These are phyloP conservation scores for Typhlichthys eigenmanni DNA, from an alignment of 2,797 vertebrate species.

Conservation along the genomic window DNA sequence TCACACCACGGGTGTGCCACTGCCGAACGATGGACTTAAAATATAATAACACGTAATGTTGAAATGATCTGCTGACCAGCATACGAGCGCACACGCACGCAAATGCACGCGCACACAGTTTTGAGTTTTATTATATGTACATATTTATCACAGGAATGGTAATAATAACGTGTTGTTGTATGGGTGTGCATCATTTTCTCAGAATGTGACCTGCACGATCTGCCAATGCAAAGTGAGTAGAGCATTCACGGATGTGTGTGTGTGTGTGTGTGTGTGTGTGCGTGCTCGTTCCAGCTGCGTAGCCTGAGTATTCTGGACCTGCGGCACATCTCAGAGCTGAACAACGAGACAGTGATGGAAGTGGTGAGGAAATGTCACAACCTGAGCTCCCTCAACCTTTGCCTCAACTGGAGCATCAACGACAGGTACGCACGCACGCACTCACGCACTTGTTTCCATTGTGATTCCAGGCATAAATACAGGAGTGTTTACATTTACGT, in stretches of 20 bases:
- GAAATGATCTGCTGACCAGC: too few species aligned
- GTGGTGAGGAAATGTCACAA: conserved; percentile 94
- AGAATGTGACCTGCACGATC: too few species aligned
- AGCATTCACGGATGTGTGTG: background rate
- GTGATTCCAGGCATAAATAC: background rate
- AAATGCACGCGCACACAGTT: too few species aligned
- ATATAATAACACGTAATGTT: too few species aligned
- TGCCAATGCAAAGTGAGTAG: background rate
- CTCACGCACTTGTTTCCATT: background rate
- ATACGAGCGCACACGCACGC: too few species aligned
- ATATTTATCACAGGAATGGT: too few species aligned
- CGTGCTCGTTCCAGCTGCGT: conserved; percentile 77
- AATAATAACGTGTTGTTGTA: too few species aligned
- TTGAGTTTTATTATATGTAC: too few species aligned
- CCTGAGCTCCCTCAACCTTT: conserved; percentile 95
- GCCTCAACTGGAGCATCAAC: conserved; percentile 98
- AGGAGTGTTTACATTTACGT: background rate
- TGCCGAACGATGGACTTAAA: too few species aligned
- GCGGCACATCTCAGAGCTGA: conserved; percentile 96
- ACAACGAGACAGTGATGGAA: conserved; percentile 98
- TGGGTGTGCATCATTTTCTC: too few species aligned
- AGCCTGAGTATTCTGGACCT: conserved; percentile 92
- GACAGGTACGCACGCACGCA: conserved; percentile 83
- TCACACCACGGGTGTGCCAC: conserved; percentile 11
- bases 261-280: conserved; percentile 19